phyloP scores from a whole-genome alignment of 1,140 invertebrate genomes.

The Zaprionus camerounensis region DNA sequence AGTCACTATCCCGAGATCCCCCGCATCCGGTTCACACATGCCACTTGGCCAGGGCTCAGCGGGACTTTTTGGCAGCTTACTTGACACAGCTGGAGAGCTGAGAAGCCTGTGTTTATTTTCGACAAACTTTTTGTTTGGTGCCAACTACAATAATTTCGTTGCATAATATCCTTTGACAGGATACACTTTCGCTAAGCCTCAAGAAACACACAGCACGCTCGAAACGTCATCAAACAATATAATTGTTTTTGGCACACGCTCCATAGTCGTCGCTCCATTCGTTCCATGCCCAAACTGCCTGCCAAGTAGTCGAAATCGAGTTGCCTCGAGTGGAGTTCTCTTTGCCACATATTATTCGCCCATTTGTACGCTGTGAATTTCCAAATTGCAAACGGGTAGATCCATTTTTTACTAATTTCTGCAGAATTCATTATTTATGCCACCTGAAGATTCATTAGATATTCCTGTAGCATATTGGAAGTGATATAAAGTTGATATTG shows the following conservation, averaged over 20 bases:
- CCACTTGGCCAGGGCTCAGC: conserved; percentile 45
- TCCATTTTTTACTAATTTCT: background rate
- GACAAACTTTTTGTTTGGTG: conserved; percentile 58
- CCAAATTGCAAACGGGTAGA: background rate
- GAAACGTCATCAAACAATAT: conserved; percentile 60
- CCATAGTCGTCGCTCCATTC: conserved; percentile 15
- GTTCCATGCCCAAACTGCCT: conserved; percentile 20
- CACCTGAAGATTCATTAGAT: no score
- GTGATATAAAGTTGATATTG: background rate
- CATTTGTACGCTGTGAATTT: conserved; percentile 21
- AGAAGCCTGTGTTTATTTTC: conserved; percentile 39
- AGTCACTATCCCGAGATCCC: background rate
- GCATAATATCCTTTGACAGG: conserved; percentile 68
- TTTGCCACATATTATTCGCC: conserved; percentile 42
- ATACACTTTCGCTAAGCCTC: conserved; percentile 67
- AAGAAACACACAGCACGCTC: conserved; percentile 45
- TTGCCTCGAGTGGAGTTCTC: conserved; percentile 33
- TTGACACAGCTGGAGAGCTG: conserved; percentile 24
- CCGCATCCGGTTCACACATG: conserved; percentile 35
- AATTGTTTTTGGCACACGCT: conserved; percentile 61
- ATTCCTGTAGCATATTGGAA: no score
- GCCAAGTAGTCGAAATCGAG: conserved; percentile 44
- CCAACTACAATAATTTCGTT: conserved; percentile 64
- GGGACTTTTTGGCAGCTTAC: conserved; percentile 55
- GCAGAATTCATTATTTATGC: background rate